Evolutionary conservation across 2,888 invertebrate species (phyloP).

Genomic region (Drosophila macrothrix): DNA sequence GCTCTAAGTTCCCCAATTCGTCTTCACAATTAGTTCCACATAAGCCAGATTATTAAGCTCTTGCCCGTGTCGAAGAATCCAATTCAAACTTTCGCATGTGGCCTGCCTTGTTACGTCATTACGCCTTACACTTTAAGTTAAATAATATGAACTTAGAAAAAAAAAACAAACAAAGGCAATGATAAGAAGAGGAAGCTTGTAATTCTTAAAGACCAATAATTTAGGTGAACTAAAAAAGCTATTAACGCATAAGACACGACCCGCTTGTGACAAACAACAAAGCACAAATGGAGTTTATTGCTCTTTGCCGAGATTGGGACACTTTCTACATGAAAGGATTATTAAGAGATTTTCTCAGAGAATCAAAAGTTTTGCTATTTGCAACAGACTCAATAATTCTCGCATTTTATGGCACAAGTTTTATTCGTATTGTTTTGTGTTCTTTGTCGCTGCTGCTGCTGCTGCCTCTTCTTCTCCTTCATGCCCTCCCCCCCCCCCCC

Average conservation of each 20-base stretch:
- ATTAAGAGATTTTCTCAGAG: slow-evolving; percentile 54
- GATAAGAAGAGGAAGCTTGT: background rate
- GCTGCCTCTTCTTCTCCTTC: background rate
- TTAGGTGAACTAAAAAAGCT: slow-evolving; percentile 1
- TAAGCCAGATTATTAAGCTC: background rate
- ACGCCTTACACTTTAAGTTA: background rate
- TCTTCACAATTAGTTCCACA: slow-evolving; percentile 15
- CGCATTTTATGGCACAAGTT: slow-evolving; percentile 60
- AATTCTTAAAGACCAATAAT: background rate
- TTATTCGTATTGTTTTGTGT: slow-evolving; percentile 55
- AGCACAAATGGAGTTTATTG: slow-evolving; percentile 38
- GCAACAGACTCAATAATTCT: slow-evolving; percentile 59
- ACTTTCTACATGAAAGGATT: slow-evolving; percentile 58
- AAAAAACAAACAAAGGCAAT: background rate
- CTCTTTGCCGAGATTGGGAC: slow-evolving; percentile 40
- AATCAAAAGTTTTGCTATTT: slow-evolving; percentile 63
- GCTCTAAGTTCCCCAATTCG: background rate
- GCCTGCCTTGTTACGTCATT: background rate
- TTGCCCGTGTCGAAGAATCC: background rate
- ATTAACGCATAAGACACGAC: background rate
- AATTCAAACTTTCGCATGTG: background rate
- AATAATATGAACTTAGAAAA: background rate
- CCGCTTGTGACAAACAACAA: slow-evolving; percentile 15
- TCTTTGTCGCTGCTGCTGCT: slow-evolving; percentile 4
- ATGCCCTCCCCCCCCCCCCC: too few relatives aligned